Evolutionary conservation across 2,888 invertebrate species (phyloP).

Genomic region (Timandra comae): DNA sequence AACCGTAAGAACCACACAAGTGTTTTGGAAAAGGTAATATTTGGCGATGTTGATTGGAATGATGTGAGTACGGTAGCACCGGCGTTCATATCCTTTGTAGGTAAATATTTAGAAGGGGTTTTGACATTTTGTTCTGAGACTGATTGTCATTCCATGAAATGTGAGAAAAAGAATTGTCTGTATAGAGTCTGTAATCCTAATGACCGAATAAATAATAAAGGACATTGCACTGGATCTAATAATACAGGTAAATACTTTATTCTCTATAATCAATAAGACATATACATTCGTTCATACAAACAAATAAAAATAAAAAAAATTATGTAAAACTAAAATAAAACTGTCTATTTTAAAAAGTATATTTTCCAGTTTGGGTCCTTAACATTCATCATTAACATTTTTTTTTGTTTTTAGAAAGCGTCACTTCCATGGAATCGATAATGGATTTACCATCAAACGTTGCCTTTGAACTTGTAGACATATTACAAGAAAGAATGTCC

Average conservation of each 20-base stretch:
- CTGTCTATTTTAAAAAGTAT: too few species aligned
- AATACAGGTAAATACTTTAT: constrained; percentile 40
- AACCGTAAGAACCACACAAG: constrained; percentile 45
- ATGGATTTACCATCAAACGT: constrained; percentile 64
- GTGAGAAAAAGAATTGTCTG: constrained; percentile 48
- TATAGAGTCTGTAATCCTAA: constrained; percentile 52
- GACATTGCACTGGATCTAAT: constrained; percentile 56
- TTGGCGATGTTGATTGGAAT: constrained; percentile 61
- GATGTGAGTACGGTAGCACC: constrained; percentile 58
- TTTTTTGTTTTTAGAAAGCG: constrained; percentile 48
- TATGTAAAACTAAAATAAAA: too few species aligned
- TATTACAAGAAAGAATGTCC: constrained; percentile 56
- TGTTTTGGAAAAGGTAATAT: constrained; percentile 55
- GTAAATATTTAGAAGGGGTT: constrained; percentile 61
- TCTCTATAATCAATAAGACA: constrained; percentile 1
- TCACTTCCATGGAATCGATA: constrained; percentile 56
- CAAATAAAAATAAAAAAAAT: too few species aligned
- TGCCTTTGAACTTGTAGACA: constrained; percentile 60
- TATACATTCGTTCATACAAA: too few species aligned
- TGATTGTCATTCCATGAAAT: constrained; percentile 64
- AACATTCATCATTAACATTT: too few species aligned
- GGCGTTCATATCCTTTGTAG: constrained; percentile 59
- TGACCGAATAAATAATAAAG: constrained; percentile 52
- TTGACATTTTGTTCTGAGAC: constrained; percentile 60
- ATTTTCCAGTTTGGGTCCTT: too few species aligned